Percentiles rank a stretch among this genome's conserved stretches.
These are phyloP conservation scores for Ascidia mentula DNA, from an alignment of 23 tunicate species.

Conservation along the genomic window DNA sequence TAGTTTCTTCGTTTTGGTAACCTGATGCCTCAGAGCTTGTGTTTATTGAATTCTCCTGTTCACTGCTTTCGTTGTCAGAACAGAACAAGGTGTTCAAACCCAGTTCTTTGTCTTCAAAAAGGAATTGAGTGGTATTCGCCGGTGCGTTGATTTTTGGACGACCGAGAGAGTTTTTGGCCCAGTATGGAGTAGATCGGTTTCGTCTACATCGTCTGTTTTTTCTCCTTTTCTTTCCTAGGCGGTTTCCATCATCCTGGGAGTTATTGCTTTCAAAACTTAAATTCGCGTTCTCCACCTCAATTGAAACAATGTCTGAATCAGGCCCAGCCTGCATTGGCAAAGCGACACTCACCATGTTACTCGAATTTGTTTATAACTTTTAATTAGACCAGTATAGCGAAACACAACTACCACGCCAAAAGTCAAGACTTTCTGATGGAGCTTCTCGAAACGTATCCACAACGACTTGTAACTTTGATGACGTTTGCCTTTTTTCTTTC, in stretches of 20 bases:
- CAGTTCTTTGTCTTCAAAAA: constrained; percentile 28
- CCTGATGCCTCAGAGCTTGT: constrained; percentile 6
- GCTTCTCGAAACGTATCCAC: constrained; percentile 1
- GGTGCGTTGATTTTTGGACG: constrained; percentile 68
- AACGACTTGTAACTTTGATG: neutral
- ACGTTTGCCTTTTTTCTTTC: constrained; percentile 9
- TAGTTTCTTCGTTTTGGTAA: neutral
- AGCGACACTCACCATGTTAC: neutral
- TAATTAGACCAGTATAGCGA: neutral
- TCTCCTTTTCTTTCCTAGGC: neutral
- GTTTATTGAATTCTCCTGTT: neutral
- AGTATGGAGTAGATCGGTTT: constrained; percentile 27
- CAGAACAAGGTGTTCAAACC: constrained; percentile 13
- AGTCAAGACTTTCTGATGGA: neutral
- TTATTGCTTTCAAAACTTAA: neutral
- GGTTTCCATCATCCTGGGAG: neutral
- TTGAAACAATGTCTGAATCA: neutral
- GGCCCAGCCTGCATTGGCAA: neutral
- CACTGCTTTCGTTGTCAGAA: neutral
- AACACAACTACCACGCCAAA: neutral
- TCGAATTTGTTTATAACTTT: neutral
- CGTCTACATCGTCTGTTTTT: neutral
- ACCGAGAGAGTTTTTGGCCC: constrained; percentile 41
- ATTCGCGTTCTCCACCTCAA: neutral
- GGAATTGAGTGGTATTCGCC: constrained; percentile 26